Percentiles rank a stretch among this genome's conserved stretches.
phyloP scores from a whole-genome alignment of 2,113 vertebrate genomes.

The Phalacrocorax brasilianus region DNA sequence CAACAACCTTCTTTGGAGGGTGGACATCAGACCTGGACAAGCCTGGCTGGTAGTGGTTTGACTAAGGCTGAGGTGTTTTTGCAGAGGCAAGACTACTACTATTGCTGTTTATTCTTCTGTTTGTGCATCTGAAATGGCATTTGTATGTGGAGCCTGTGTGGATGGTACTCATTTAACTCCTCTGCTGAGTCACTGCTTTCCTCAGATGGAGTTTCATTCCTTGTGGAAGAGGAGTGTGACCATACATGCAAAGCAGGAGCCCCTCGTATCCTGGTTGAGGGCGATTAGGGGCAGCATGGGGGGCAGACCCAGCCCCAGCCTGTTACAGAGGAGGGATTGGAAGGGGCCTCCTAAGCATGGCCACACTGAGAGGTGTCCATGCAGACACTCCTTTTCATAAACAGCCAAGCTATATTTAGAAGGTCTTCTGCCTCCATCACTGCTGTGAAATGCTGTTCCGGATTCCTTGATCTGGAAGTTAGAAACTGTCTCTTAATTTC shows the following conservation, averaged over 20 bases:
- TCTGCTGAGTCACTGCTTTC: not conserved
- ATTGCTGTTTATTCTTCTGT: not conserved
- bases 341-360: not conserved
- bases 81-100: not conserved
- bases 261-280: not conserved
- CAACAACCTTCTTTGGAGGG: not conserved
- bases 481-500: constrained; percentile 25
- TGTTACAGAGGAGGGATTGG: not conserved
- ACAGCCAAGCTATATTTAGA: constrained; percentile 23
- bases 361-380: not conserved
- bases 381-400: not conserved
- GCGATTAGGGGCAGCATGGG: not conserved
- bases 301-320: not conserved
- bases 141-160: not conserved
- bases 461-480: constrained; percentile 33
- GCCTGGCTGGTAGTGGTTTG: not conserved
- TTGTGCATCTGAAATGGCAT: not conserved
- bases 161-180: not conserved
- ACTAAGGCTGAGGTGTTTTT: not conserved
- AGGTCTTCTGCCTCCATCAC: not conserved
- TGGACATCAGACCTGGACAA: not conserved
- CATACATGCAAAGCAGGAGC: not conserved
- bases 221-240: not conserved
- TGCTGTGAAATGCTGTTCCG: not conserved
- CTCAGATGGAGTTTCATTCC: not conserved